Base-by-base conservation (phyloP, 2,113 vertebrate species). In the Petrocephalus zakoni region DNA sequence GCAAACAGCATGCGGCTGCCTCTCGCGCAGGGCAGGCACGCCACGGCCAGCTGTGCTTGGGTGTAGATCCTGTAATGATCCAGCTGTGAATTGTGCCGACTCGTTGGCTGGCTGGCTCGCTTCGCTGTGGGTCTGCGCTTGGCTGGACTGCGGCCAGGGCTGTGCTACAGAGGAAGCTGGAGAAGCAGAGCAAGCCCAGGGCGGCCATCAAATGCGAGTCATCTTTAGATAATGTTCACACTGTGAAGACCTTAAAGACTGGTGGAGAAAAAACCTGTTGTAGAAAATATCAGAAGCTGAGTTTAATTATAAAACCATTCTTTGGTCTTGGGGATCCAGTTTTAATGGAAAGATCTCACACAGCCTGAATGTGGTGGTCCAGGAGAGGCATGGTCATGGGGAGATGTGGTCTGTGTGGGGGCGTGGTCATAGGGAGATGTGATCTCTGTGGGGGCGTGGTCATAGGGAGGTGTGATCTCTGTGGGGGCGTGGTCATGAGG, bases 91-190 rank as follows among this genome's bases (percentile, higher is more conserved):
- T 55, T 81, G 22, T 89, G 89, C 85, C 75, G 75, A 55, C 34
- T 87, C 21, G 87, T 85, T 89, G 68, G 21, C 75, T 81, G 25
- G 10, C 61, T 68, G 61, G 61, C 85, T 42, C 37, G 85, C 82
- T 89, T 89, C 84, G 46, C 61, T 58, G 85, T 87, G 56, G 75
- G 86, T 87, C 87, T 75, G 0, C 17, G 58, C 83, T 7, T 92
- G 89, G 42, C 87, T 90, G 89, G 89, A 42, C 17, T 15, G 2
- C 22, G 46, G 87, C 89, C 89, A 90, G 81, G 56, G 29, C 55
- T 88, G 89, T 72, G 89, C 86, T 87, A 46, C 84, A 81, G 87
- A 88, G 87, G 78, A 85, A 89, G 85, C 46, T 58, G 85, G 15
- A 89, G 78, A 87, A 87, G 51, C 89, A 82, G 25, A 17, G 37